Evolutionary conservation across 1,140 invertebrate genomes (phyloP), one percentile per base, ranked within the genome.

Genomic region (Cyphomyrmex costatus): DNA sequence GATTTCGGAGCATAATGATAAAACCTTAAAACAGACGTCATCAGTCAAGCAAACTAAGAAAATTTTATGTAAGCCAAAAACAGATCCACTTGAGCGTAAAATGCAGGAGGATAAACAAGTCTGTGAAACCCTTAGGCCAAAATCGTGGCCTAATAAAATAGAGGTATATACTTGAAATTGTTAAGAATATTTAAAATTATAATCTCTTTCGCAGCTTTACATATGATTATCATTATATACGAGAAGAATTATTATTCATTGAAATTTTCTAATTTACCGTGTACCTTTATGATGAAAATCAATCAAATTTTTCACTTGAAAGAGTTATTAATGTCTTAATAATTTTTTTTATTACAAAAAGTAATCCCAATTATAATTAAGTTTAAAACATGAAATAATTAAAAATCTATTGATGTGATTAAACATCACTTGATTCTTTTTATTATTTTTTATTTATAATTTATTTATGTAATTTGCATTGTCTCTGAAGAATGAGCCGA

Each of bases 1-100:
- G n/a, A 96, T 96, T 58, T 95, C 96, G 16, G 96, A 96, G 58
- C 95, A 96, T 78, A 92, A 92, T 78, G 94, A 94, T 24, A 94
- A 91, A 89, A 92, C 92, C 1, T 83, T 92, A 8, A 95, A 95
- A 49, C 93, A 93, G 61, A 87, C 70, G 5, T 53, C 91, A 60
- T 33, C 83, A 16, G 56, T 56, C 8, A 92, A 93, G 30, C 91
- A 91, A 74, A 86, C 89, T 5, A 95, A 94, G 73, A 93, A 94
- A 86, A 66, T 94, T 70, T 84, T 94, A 33, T 91, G 90, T 24
- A 95, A 95, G 71, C 94, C 94, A 66, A 95, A 94, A 93, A 95
- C 92, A 16, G 94, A 95, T 92, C 95, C 93, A 2, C 89, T 95
- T 53, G 92, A 94, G 63, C 90, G 95, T 42, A 95, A 95, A 91